Evolutionary conservation across 2,888 invertebrate genomes (phyloP).

Genomic region (Leucozona laternaria): DNA sequence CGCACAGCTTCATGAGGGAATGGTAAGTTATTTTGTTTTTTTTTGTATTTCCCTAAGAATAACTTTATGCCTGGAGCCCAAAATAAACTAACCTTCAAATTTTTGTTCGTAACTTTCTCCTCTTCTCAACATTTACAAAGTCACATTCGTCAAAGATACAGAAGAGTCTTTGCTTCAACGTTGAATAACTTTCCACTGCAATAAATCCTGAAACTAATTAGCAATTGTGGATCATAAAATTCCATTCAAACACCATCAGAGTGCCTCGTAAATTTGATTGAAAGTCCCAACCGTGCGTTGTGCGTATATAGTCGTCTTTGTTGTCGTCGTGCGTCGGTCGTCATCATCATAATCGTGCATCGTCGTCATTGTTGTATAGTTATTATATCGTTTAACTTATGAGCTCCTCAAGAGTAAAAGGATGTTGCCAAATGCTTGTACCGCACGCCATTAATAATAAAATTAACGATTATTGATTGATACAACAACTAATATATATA

Average conservation of each 20-base stretch:
- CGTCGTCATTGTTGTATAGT: background rate
- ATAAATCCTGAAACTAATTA: slow-evolving; percentile 63
- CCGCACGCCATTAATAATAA: slow-evolving; percentile 54
- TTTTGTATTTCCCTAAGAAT: too few relatives aligned
- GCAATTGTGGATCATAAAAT: slow-evolving; percentile 42
- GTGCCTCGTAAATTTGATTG: slow-evolving; percentile 46
- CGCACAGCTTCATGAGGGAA: too few relatives aligned
- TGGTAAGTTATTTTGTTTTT: too few relatives aligned
- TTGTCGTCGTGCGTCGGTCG: background rate
- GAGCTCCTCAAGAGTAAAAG: slow-evolving; percentile 10
- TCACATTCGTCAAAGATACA: slow-evolving; percentile 31
- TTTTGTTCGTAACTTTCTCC: slow-evolving; percentile 19
- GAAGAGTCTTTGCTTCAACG: background rate
- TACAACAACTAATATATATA: slow-evolving; percentile 21
- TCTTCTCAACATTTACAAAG: background rate
- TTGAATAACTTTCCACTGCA: slow-evolving; percentile 51
- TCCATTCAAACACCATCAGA: slow-evolving; percentile 38
- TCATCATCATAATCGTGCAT: background rate
- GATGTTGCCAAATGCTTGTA: slow-evolving; percentile 46
- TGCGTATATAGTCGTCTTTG: background rate
- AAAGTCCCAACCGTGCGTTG: background rate
- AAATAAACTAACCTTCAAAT: background rate
- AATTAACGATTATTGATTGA: slow-evolving; percentile 70
- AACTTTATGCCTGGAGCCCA: background rate
- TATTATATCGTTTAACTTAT: slow-evolving; percentile 24